Evolutionary conservation across 37 sponge, comb jelly and placozoan genomes (phyloP).

Genomic region (Aplysina aerophoba): DNA sequence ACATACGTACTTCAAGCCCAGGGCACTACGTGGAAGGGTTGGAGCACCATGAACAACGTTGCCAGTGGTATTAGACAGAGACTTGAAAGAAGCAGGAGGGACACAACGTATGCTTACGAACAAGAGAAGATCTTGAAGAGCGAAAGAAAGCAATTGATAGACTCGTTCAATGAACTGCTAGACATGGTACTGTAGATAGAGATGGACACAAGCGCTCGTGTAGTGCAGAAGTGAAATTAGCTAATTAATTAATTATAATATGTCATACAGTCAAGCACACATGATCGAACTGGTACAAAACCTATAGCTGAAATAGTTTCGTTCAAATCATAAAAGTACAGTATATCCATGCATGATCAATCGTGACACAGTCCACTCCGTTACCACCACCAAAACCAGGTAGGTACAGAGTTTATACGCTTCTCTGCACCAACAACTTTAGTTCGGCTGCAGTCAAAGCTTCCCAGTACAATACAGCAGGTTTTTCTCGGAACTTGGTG

Average conservation of each 20-base stretch:
- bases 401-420: too few species aligned
- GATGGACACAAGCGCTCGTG: background rate
- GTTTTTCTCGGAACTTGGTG: slow-evolving; percentile 33
- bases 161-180: background rate
- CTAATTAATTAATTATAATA: too few species aligned
- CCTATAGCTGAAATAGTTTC: too few species aligned
- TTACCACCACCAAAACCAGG: too few species aligned
- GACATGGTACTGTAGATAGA: background rate
- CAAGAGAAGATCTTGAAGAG: background rate
- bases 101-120: background rate
- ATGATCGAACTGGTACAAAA: too few species aligned
- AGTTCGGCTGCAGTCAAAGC: slow-evolving; percentile 51
- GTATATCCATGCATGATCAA: too few species aligned
- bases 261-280: too few species aligned
- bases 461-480: slow-evolving; percentile 73
- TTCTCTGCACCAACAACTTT: slow-evolving; percentile 36
- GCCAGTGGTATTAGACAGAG: background rate
- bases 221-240: background rate
- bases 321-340: too few species aligned
- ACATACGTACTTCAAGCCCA: background rate
- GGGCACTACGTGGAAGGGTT: slow-evolving; percentile 1
- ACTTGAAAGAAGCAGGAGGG: background rate
- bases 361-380: too few species aligned
- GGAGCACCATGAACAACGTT: background rate
- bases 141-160: background rate